These are phyloP conservation scores for Drosophila pectinifera DNA, from an alignment of 1,140 invertebrate genomes.

Conservation along the genomic window DNA sequence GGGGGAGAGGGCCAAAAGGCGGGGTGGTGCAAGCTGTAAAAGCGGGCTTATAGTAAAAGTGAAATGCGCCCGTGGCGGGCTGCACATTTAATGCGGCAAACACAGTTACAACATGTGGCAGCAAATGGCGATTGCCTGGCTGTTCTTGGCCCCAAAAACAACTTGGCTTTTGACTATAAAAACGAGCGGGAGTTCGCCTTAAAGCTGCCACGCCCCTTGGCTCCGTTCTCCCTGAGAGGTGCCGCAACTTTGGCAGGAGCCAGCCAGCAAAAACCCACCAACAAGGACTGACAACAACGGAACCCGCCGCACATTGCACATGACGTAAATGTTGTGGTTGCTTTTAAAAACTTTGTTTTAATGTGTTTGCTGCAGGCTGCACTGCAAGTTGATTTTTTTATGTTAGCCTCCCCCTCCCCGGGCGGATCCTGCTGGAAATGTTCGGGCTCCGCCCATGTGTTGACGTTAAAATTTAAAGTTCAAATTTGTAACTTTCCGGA, in stretches of 20 bases:
- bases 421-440: not conserved
- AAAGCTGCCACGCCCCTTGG: conserved; percentile 60
- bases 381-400: conserved; percentile 38
- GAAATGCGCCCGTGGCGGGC: conserved; percentile 66
- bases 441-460: conserved; percentile 11
- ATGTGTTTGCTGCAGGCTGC: conserved; percentile 60
- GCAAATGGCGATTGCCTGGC: conserved; percentile 66
- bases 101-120: conserved; percentile 80
- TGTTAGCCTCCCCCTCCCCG: conserved; percentile 3
- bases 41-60: conserved; percentile 74
- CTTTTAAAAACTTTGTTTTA: conserved; percentile 78
- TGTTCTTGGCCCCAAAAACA: conserved; percentile 61
- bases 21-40: conserved; percentile 45
- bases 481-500: conserved; percentile 46
- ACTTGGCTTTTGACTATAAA: conserved; percentile 82
- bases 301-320: conserved; percentile 62
- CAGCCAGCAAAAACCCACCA: conserved; percentile 32
- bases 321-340: conserved; percentile 73
- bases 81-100: conserved; percentile 77
- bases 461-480: conserved; percentile 63
- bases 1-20: too few species aligned
- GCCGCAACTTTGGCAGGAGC: conserved; percentile 47
- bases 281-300: conserved; percentile 44
- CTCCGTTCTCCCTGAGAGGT: conserved; percentile 5
- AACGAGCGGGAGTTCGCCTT: conserved; percentile 63